Percentiles rank a stretch among this genome's conserved stretches.
phyloP scores from a whole-genome alignment of 2,797 vertebrate species.

The Denticeps clupeoides region DNA sequence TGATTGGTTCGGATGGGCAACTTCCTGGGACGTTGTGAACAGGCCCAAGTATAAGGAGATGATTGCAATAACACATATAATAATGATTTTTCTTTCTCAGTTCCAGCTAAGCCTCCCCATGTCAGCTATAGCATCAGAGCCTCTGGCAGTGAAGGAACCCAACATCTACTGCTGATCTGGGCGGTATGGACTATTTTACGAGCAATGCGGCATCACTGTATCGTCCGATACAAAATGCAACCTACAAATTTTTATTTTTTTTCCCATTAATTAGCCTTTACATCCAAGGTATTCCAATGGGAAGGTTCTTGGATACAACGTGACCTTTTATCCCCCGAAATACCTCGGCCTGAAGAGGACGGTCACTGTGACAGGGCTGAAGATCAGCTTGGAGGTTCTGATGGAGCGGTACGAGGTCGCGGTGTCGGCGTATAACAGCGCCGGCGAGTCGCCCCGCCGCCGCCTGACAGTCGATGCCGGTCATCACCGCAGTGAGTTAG shows the following conservation, averaged over 20 bases:
- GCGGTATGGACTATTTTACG: too few species aligned
- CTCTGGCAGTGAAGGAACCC: neutral
- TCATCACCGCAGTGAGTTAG: neutral
- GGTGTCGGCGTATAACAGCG: constrained; percentile 35
- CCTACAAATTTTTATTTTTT: neutral
- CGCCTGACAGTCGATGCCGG: constrained; percentile 16
- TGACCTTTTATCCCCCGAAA: constrained; percentile 22
- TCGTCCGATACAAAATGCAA: too few species aligned
- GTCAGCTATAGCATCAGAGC: constrained; percentile 22
- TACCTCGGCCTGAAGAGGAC: neutral
- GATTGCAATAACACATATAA: too few species aligned
- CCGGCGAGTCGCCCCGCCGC: constrained; percentile 33
- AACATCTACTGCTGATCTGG: constrained; percentile 27
- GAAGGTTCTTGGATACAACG: constrained; percentile 37
- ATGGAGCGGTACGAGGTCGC: constrained; percentile 26
- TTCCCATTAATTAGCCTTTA: constrained; percentile 27
- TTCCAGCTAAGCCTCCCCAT: constrained; percentile 16
- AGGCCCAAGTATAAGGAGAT: too few species aligned
- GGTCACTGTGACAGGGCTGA: constrained; percentile 16
- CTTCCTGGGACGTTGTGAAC: too few species aligned
- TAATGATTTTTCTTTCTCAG: constrained; percentile 14
- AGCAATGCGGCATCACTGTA: too few species aligned
- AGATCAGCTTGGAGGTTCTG: constrained; percentile 13
- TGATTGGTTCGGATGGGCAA: too few species aligned
- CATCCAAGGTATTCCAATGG: constrained; percentile 19